Percentiles rank a stretch among this genome's conserved stretches.
phyloP scores from a whole-genome alignment of 2,113 vertebrate genomes.

The Epinephelus lanceolatus region DNA sequence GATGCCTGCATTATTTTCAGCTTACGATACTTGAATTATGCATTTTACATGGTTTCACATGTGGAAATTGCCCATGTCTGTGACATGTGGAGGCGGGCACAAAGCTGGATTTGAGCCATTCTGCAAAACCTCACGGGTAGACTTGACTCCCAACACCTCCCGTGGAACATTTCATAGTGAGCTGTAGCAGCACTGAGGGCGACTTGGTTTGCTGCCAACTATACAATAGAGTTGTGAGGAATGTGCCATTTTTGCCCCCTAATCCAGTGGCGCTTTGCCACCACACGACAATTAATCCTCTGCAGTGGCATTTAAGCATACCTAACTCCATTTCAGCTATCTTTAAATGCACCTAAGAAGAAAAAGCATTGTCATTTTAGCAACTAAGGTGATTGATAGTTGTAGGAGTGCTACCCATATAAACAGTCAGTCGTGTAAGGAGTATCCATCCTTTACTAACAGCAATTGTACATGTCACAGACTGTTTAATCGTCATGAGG shows the following conservation, averaged over 20 bases:
- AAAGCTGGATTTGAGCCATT: conserved; percentile 60
- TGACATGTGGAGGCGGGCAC: conserved; percentile 58
- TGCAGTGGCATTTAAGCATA: conserved; percentile 47
- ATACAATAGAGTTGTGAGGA: conserved; percentile 56
- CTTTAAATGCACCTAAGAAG: conserved; percentile 27
- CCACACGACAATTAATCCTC: conserved; percentile 51
- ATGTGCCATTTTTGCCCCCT: conserved; percentile 58
- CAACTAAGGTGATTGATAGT: conserved; percentile 16
- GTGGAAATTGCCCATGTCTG: conserved; percentile 62
- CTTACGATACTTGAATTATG: conserved; percentile 61
- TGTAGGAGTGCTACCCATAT: conserved; percentile 6
- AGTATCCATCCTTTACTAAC: conserved; percentile 14
- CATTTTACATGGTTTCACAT: conserved; percentile 62
- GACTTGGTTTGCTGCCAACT: conserved; percentile 64
- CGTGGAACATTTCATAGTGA: conserved; percentile 48
- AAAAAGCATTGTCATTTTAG: conserved; percentile 20
- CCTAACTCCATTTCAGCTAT: conserved; percentile 42
- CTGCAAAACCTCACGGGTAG: conserved; percentile 61
- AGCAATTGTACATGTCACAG: not conserved
- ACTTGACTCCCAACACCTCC: conserved; percentile 53
- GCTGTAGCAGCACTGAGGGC: conserved; percentile 42
- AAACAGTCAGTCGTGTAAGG: not conserved
- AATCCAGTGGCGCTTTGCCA: conserved; percentile 52
- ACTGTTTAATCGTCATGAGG: not conserved
- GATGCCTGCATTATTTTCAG: conserved; percentile 65